phyloP scores from a whole-genome alignment of 1,140 invertebrate species.

The Diplogasteroides magnus region DNA sequence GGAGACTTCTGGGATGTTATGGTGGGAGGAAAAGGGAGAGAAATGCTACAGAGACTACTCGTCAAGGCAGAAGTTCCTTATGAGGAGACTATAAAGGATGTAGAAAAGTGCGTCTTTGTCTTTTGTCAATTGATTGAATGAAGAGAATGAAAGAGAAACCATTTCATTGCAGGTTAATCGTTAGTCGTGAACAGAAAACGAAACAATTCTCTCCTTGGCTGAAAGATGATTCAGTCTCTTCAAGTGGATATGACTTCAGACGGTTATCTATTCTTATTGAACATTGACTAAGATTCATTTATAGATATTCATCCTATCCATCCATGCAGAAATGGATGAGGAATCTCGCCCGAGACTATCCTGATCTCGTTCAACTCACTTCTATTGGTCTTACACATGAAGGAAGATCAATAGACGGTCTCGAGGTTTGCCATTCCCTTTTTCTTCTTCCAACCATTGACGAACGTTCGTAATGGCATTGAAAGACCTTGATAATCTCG shows the following conservation, averaged over 20 bases:
- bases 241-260: constrained; percentile 18
- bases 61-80: constrained; percentile 4
- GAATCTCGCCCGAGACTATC: constrained; percentile 37
- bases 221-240: constrained; percentile 16
- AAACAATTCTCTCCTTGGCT: constrained; percentile 26
- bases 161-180: background rate
- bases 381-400: constrained; percentile 51
- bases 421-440: constrained; percentile 38
- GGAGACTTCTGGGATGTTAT: constrained; percentile 32
- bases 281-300: no score
- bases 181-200: constrained; percentile 3
- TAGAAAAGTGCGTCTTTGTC: constrained; percentile 38
- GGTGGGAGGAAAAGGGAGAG: background rate
- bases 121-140: constrained; percentile 1
- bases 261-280: constrained; percentile 7
- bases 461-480: no score
- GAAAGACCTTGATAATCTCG: no score
- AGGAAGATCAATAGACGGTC: constrained; percentile 49
- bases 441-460: no score
- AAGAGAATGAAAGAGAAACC: constrained; percentile 33
- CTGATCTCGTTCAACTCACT: constrained; percentile 50
- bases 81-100: constrained; percentile 41
- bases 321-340: constrained; percentile 52
- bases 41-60: constrained; percentile 18
- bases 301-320: constrained; percentile 41